Percentiles rank a stretch among this genome's conserved stretches.
These are phyloP conservation scores for Phthorimaea operculella DNA, from an alignment of 1,140 invertebrate genomes.

Conservation along the genomic window DNA sequence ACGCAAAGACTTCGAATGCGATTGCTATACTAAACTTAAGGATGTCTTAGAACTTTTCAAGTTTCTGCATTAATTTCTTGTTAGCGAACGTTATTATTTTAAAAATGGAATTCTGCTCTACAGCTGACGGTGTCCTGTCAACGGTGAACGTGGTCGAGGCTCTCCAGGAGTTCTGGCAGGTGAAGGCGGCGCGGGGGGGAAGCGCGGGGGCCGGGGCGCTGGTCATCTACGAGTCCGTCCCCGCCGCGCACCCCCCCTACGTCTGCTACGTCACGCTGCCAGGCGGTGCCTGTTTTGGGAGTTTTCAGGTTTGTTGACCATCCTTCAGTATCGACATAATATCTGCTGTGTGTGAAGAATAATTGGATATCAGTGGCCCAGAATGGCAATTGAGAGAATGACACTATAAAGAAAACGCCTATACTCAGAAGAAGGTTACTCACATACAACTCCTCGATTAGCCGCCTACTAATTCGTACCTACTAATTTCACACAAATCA, in stretches of 20 bases:
- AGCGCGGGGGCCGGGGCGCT: slow-evolving; percentile 82
- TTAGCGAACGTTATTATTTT: neutral
- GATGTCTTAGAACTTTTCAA: too few species aligned
- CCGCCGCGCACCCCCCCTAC: slow-evolving; percentile 88
- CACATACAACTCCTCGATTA: too few species aligned
- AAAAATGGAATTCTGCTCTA: neutral
- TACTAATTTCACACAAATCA: too few species aligned
- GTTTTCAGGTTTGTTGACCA: slow-evolving; percentile 81
- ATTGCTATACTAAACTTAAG: too few species aligned
- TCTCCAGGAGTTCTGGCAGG: slow-evolving; percentile 96
- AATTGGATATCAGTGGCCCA: too few species aligned
- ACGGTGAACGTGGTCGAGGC: slow-evolving; percentile 95
- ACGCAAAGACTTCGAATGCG: too few species aligned
- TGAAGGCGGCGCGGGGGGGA: slow-evolving; percentile 90
- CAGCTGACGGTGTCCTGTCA: slow-evolving; percentile 62
- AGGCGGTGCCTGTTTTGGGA: slow-evolving; percentile 95
- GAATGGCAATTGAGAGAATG: too few species aligned
- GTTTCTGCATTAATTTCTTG: too few species aligned
- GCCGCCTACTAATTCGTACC: too few species aligned
- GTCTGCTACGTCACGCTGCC: slow-evolving; percentile 95
- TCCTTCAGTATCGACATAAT: too few species aligned
- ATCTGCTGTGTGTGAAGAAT: neutral
- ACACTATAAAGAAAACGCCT: too few species aligned
- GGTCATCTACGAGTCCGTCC: slow-evolving; percentile 95
- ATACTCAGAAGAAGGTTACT: too few species aligned